Evolutionary conservation across 2,113 vertebrate genomes (phyloP).

Genomic region (Carettochelys insculpta): DNA sequence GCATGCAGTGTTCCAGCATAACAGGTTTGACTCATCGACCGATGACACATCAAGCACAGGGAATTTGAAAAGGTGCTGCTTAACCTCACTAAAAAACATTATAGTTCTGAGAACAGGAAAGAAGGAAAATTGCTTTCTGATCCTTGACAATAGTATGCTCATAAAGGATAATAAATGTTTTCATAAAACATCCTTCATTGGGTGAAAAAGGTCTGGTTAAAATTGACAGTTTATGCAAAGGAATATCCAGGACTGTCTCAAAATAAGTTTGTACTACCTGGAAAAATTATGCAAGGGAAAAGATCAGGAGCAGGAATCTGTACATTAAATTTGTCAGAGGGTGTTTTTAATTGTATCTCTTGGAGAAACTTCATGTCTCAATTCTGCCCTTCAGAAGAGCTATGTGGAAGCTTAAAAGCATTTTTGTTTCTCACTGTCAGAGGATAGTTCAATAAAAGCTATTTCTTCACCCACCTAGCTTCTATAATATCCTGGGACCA

Average conservation of each 20-base stretch:
- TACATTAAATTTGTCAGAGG: slow-evolving; percentile 14
- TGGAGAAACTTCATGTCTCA: neutral
- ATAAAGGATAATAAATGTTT: slow-evolving; percentile 76
- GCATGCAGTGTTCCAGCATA: slow-evolving; percentile 67
- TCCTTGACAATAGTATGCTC: slow-evolving; percentile 69
- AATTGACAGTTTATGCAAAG: slow-evolving; percentile 61
- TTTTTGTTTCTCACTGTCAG: neutral
- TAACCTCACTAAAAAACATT: slow-evolving; percentile 75
- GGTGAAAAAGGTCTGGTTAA: slow-evolving; percentile 69
- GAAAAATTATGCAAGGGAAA: neutral
- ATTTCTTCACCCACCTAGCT: neutral
- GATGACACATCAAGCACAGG: slow-evolving; percentile 80
- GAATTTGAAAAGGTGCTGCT: slow-evolving; percentile 80
- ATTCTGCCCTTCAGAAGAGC: neutral
- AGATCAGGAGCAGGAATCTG: slow-evolving; percentile 18
- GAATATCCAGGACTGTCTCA: slow-evolving; percentile 64
- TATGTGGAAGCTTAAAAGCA: neutral
- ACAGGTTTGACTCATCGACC: slow-evolving; percentile 79
- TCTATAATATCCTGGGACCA: neutral
- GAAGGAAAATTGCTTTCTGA: slow-evolving; percentile 80
- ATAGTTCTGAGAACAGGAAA: slow-evolving; percentile 74
- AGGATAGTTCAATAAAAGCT: neutral
- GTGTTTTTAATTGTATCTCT: neutral
- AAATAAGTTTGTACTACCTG: slow-evolving; percentile 62
- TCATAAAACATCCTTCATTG: slow-evolving; percentile 69